Evolutionary conservation across 2,888 invertebrate genomes (phyloP).

Genomic region (Augochlorella aurata): DNA sequence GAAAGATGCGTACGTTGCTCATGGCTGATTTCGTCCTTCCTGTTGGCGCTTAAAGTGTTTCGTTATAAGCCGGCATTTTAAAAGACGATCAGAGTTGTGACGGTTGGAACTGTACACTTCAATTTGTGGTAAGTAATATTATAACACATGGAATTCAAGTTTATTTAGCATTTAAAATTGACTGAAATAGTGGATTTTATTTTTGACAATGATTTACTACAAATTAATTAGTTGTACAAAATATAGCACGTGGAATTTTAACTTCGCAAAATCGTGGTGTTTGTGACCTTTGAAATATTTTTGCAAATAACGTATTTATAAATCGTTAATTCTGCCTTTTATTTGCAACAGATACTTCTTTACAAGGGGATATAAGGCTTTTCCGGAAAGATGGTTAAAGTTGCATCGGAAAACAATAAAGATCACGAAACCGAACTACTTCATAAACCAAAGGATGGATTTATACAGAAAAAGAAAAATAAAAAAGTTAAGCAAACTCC

Average conservation of each 20-base stretch:
- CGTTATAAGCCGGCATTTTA: slow-evolving; percentile 21
- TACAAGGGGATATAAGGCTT: neutral
- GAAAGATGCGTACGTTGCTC: neutral
- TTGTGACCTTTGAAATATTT: neutral
- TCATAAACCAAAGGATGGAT: slow-evolving; percentile 29
- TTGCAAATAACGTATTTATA: neutral
- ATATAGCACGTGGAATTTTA: slow-evolving; percentile 39
- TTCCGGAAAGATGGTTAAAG: slow-evolving; percentile 45
- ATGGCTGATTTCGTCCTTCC: slow-evolving; percentile 50
- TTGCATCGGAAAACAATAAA: neutral
- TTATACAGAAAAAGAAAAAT: slow-evolving; percentile 53
- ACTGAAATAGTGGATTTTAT: neutral
- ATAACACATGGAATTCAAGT: neutral
- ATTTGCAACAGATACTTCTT: neutral
- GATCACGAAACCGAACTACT: neutral
- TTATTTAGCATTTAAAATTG: neutral
- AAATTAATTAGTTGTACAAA: neutral
- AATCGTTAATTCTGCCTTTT: neutral
- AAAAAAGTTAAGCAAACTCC: slow-evolving; percentile 70
- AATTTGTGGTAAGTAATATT: slow-evolving; percentile 23
- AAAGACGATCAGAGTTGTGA: neutral
- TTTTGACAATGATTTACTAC: neutral
- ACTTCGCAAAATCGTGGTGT: slow-evolving; percentile 17
- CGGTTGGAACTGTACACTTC: neutral
- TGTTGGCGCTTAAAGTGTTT: slow-evolving; percentile 52